Conservation (phyloP, 1,140 invertebrate species). For the Ceratoteleas bidentatus region DNA sequence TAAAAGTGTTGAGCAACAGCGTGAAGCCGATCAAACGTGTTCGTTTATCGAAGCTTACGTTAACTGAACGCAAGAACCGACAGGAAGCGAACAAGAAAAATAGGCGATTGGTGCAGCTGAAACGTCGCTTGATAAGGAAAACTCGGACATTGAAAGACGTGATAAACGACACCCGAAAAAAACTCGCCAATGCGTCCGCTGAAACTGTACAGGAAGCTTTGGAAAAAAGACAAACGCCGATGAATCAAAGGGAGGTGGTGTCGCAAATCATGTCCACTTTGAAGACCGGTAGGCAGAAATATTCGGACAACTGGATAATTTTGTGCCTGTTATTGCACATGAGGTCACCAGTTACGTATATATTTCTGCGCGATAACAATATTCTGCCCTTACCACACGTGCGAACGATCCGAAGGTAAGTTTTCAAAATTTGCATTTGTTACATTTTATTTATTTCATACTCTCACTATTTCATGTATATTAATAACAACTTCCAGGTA, state of each 20-base stretch:
- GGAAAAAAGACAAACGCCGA: not conserved
- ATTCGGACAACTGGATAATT: constrained; percentile 55
- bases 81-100: not conserved
- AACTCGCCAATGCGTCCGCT: not conserved
- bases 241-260: not conserved
- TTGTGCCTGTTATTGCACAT: constrained; percentile 56
- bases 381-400: constrained; percentile 46
- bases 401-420: constrained; percentile 41
- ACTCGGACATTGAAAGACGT: constrained; percentile 1
- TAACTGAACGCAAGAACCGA: not conserved
- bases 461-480: not conserved
- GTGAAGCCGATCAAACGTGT: not conserved
- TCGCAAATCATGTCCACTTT: not conserved
- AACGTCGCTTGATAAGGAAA: constrained; percentile 7
- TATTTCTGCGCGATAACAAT: constrained; percentile 49
- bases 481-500: not conserved
- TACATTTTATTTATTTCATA: not conserved
- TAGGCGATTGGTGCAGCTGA: constrained; percentile 1
- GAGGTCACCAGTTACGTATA: constrained; percentile 43
- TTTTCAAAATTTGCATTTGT: not conserved
- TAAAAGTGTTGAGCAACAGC: not conserved
- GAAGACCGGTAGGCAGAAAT: constrained; percentile 6
- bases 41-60: constrained; percentile 1
- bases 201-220: not conserved
- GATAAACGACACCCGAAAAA: not conserved